Evolutionary conservation across 2,888 invertebrate species (phyloP), one percentile per base, ranked within the genome.

Genomic region (Pollenia angustigena): DNA sequence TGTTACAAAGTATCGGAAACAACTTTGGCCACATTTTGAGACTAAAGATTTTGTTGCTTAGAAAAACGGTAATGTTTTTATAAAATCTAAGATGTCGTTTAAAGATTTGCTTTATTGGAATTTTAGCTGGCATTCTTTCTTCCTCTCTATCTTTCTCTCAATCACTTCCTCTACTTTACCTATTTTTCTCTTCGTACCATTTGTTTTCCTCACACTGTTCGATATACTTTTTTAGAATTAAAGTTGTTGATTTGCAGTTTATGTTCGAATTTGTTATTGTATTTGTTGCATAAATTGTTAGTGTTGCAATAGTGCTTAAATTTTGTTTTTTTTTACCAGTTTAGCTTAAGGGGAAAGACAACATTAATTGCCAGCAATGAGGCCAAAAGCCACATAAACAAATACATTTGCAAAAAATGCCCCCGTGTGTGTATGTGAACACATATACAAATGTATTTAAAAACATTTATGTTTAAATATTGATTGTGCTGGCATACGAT

Each of bases 361-460:
- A 88, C 89, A 88, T 89, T 90, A 90, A 90, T 90, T 90, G 88
- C 89, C 81, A 90, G 85, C 89, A 89, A 89, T 88, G 76, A 85
- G 75, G 82, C 80, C 88, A 88, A 58, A 82, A 87, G 81, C 44
- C 85, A 87, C 72, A 72, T 46, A 52, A 83, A 80, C 54, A 42
- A 18, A 48, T 40, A 85, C 66, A 50, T 54, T 14, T 32, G 50
- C 52, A 54, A 32, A 32, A 32, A 32, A 0, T 0, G 32, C 32
- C 32, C 6, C 32, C n/a, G n/a, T 32, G 4, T 32, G 4, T 32
- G 32, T 32, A 6, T 32, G 32, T 32, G 32, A 32, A 32, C 23
- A 74, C 50, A 62, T 14, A 81, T n/a, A 68, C 18, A 76, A 42
- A 44, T 78, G 56, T 16, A 32, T 6, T 32, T 32, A 0, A 6